phyloP scores from a whole-genome alignment of 2,888 invertebrate genomes.

The Poecilus cupreus region DNA sequence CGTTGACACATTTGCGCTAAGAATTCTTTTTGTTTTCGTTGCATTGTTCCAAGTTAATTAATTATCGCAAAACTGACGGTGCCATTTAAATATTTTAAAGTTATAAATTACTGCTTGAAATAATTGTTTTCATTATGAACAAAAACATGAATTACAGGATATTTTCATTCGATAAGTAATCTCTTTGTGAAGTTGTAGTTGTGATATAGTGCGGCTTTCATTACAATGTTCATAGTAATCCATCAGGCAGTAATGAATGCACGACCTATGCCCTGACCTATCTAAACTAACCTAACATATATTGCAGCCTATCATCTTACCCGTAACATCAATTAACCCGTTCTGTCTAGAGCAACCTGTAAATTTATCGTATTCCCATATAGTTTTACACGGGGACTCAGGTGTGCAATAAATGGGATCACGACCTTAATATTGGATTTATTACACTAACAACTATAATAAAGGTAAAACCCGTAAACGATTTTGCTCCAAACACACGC shows the following conservation, averaged over 20 bases:
- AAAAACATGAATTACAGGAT: no score
- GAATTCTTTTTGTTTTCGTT: not conserved
- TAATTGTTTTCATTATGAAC: not conserved
- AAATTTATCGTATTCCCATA: constrained; percentile 22
- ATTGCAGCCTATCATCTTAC: constrained; percentile 29
- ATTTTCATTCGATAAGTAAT: no score
- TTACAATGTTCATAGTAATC: not conserved
- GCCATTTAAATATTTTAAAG: no score
- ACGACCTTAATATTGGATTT: constrained; percentile 5
- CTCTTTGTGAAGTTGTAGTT: no score
- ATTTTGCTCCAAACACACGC: no score
- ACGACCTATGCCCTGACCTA: constrained; percentile 28
- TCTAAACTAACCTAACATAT: constrained; percentile 39
- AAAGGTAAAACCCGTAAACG: no score
- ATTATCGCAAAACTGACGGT: not conserved
- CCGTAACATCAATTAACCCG: constrained; percentile 32
- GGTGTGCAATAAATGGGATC: constrained; percentile 16
- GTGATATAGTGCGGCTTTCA: not conserved
- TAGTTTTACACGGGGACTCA: constrained; percentile 17
- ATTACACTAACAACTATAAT: not conserved
- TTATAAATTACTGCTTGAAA: not conserved
- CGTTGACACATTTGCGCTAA: not conserved
- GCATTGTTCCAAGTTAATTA: constrained; percentile 26
- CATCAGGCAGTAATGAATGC: constrained; percentile 21
- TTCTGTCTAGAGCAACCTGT: not conserved